Percentiles rank a stretch among this genome's conserved stretches.
Conservation (phyloP, 2,113 vertebrate species). For the Lamprologus speciosus region DNA sequence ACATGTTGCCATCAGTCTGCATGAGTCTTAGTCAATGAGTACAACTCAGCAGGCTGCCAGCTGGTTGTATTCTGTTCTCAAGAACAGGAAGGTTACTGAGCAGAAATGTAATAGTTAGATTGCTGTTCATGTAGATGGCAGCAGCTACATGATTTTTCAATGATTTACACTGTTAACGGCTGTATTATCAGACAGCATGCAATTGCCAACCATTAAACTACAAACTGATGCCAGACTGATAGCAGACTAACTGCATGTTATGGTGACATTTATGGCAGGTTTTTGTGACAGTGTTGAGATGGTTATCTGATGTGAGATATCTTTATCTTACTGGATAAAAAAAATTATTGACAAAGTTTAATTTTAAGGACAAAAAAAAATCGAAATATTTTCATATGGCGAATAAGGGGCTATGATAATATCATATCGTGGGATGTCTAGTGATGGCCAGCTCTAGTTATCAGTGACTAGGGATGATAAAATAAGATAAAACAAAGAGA, state of each 20-base stretch:
- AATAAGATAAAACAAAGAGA: background rate
- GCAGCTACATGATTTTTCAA: background rate
- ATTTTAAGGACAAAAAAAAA: background rate
- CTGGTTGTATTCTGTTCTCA: background rate
- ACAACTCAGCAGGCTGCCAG: background rate
- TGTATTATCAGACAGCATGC: background rate
- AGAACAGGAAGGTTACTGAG: background rate
- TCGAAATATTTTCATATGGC: rapidly evolving
- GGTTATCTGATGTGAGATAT: rapidly evolving
- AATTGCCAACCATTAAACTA: background rate
- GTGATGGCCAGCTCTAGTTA: background rate
- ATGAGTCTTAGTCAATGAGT: background rate
- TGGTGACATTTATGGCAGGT: background rate
- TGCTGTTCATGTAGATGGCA: background rate
- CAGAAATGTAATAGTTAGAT: background rate
- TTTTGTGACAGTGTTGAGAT: background rate
- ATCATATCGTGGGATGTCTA: rapidly evolving
- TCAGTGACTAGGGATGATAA: background rate
- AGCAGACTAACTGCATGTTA: background rate
- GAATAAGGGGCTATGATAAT: background rate
- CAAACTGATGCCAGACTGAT: background rate
- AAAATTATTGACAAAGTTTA: background rate
- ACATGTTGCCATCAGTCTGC: background rate
- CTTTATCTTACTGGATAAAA: background rate
- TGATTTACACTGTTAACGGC: background rate